Percentiles rank a stretch among this genome's conserved stretches.
Evolutionary conservation across 2,888 invertebrate genomes (phyloP).

Genomic region (Melitaea athalia): DNA sequence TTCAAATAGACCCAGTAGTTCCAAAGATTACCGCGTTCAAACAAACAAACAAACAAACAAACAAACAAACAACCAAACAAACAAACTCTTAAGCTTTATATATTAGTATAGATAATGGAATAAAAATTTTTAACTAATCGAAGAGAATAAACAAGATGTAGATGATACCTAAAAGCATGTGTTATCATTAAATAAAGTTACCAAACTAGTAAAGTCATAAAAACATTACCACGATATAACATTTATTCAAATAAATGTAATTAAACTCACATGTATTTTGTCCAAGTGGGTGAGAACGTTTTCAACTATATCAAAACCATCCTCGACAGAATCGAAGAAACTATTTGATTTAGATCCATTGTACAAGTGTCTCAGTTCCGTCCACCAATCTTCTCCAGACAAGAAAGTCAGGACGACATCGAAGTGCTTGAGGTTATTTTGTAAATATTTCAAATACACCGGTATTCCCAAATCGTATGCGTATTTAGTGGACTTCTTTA

Average conservation of each 20-base stretch:
- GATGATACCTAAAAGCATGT: too few relatives aligned
- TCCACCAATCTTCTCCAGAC: conserved; percentile 72
- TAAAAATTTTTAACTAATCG: too few relatives aligned
- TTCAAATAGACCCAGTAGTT: too few relatives aligned
- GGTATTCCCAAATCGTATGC: conserved; percentile 67
- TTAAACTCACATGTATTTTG: conserved; percentile 67
- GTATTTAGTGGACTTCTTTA: conserved; percentile 59
- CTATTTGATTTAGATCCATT: conserved; percentile 55
- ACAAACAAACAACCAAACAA: too few relatives aligned
- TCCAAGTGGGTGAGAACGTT: conserved; percentile 68
- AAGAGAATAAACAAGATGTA: too few relatives aligned
- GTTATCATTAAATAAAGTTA: too few relatives aligned
- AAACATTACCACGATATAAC: too few relatives aligned
- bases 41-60: too few relatives aligned
- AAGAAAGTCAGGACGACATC: conserved; percentile 63
- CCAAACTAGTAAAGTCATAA: too few relatives aligned
- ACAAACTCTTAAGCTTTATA: too few relatives aligned
- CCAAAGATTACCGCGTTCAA: too few relatives aligned
- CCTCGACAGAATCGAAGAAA: conserved; percentile 63
- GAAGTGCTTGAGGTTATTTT: conserved; percentile 63
- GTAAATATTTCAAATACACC: conserved; percentile 68
- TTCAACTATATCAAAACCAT: conserved; percentile 61
- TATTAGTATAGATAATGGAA: too few relatives aligned
- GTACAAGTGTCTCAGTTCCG: conserved; percentile 55
- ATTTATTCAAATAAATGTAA: not conserved